A percentile compares a stretch with the other conserved stretches of the same genome.
phyloP scores from a whole-genome alignment of 2,888 invertebrate species.

The Coelopa pilipes region DNA sequence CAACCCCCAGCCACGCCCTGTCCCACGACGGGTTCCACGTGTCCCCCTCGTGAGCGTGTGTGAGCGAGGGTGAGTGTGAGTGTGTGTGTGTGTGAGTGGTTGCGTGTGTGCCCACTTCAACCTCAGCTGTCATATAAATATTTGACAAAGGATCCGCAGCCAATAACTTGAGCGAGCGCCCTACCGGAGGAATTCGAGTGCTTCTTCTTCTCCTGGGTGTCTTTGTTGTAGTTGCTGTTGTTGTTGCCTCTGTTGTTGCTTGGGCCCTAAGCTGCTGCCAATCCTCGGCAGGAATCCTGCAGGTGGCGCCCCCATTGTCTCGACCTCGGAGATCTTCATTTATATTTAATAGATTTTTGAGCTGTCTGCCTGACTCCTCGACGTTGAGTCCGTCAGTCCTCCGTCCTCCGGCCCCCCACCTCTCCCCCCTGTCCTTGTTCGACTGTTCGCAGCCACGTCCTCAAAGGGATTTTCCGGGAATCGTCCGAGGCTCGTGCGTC shows the following conservation, averaged over 20 bases:
- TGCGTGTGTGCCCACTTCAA: neutral
- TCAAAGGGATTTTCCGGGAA: too few species aligned
- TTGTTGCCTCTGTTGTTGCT: neutral
- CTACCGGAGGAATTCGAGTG: neutral
- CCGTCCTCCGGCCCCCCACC: too few species aligned
- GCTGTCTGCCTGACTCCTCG: neutral
- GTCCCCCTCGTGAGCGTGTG: neutral
- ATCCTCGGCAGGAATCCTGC: too few species aligned
- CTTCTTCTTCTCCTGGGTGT: neutral
- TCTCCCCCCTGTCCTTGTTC: too few species aligned
- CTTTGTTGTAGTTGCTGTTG: conserved; percentile 5
- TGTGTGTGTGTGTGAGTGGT: neutral
- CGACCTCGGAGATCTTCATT: conserved; percentile 1
- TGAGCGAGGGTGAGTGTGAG: neutral
- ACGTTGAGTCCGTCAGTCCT: too few species aligned
- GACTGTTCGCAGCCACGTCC: too few species aligned
- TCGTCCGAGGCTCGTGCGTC: too few species aligned
- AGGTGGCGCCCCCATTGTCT: neutral
- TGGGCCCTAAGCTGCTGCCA: neutral
- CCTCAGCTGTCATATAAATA: conserved; percentile 31
- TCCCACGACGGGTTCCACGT: neutral
- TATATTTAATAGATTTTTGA: conserved; percentile 14
- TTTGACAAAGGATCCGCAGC: conserved; percentile 22
- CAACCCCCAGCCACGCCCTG: too few species aligned
- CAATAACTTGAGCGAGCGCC: conserved; percentile 2